phyloP scores from a whole-genome alignment of 2,888 invertebrate genomes.

The Metallyticus violacea region DNA sequence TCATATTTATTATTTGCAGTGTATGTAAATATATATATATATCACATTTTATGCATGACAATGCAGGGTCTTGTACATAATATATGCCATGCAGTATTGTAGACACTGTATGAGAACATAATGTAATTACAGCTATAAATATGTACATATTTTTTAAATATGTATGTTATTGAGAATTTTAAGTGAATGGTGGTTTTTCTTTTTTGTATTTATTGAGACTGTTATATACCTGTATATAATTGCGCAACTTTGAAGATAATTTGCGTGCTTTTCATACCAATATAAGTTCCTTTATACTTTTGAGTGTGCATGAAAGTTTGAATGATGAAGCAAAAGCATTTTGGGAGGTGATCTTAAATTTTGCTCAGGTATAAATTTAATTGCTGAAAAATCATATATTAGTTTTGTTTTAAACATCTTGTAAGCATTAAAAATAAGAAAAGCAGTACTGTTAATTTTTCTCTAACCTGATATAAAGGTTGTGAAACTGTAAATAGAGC shows the following conservation, averaged over 20 bases:
- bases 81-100: not conserved
- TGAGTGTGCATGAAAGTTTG: not conserved
- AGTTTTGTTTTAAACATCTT: not conserved
- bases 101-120: not conserved
- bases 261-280: not conserved
- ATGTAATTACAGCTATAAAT: not conserved
- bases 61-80: not conserved
- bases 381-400: not conserved
- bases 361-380: not conserved
- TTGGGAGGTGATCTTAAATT: not conserved
- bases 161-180: not conserved
- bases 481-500: not conserved
- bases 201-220: not conserved
- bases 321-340: constrained; percentile 13
- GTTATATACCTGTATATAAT: not conserved
- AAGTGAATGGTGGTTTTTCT: not conserved
- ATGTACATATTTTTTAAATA: not conserved
- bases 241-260: not conserved
- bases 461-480: not conserved
- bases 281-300: not conserved
- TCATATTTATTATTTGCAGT: constrained; percentile 1
- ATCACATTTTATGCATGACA: not conserved
- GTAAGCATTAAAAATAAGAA: not conserved
- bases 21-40: constrained; percentile 8
- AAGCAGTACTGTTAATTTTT: not conserved